phyloP scores from a whole-genome alignment of 1,140 invertebrate genomes.

The Zophobas morio region DNA sequence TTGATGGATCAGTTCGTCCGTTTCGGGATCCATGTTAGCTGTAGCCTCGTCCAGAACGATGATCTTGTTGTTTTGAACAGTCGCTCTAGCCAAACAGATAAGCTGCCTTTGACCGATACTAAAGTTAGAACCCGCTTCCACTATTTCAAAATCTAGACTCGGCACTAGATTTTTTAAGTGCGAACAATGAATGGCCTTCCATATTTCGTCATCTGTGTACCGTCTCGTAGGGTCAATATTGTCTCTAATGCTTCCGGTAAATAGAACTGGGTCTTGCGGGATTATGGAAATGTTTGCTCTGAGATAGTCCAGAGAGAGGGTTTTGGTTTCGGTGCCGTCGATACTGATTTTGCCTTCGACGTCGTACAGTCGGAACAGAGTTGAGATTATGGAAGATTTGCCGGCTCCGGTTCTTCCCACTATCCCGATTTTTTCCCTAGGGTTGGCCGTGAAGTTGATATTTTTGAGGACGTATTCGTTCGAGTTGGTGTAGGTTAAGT shows the following conservation, averaged over 20 bases:
- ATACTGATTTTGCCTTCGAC: constrained; percentile 73
- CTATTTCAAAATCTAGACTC: constrained; percentile 72
- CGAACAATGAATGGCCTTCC: constrained; percentile 86
- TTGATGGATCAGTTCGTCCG: constrained; percentile 73
- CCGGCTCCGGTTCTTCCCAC: constrained; percentile 88
- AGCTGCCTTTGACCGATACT: constrained; percentile 72
- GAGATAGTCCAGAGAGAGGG: constrained; percentile 79
- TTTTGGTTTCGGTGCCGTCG: constrained; percentile 73
- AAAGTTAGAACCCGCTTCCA: constrained; percentile 72
- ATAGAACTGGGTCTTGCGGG: constrained; percentile 91
- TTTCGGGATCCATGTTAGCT: constrained; percentile 73
- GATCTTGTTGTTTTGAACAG: constrained; percentile 74
- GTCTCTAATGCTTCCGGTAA: constrained; percentile 84
- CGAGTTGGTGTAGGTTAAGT: constrained; percentile 75
- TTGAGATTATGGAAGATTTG: constrained; percentile 84
- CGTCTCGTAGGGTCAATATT: constrained; percentile 90
- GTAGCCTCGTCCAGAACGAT: constrained; percentile 64
- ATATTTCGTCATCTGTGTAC: constrained; percentile 81
- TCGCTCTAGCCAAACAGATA: constrained; percentile 73
- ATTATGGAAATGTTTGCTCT: constrained; percentile 87
- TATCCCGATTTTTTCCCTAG: constrained; percentile 81
- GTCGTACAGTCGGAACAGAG: constrained; percentile 77
- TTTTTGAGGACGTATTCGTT: constrained; percentile 81
- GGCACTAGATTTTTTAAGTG: constrained; percentile 77
- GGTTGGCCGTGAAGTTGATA: constrained; percentile 76